Evolutionary conservation across 2,888 invertebrate genomes (phyloP), one percentile per base, ranked within the genome.

Genomic region (Cabera pusaria): DNA sequence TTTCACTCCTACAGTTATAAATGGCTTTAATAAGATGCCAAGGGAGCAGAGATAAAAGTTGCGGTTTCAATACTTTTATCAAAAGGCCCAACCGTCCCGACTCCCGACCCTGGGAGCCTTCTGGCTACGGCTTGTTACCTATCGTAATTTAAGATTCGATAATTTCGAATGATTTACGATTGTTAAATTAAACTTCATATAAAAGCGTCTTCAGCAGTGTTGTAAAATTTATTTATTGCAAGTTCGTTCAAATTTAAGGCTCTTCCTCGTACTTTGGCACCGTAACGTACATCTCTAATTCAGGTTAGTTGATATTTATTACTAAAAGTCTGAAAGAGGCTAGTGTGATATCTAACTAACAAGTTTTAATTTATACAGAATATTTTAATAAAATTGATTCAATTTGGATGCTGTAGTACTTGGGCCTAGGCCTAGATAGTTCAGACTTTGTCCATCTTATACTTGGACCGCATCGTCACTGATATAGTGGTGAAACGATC

Each of bases 21-120:
- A 59, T 47, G 46, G 43, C 36, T 49, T 49, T 61, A 58, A 59
- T 59, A 60, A 58, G 52, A 60, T 57, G 52, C 52, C 55, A 56
- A 55, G 51, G 52, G 47, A 55, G 49, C 41, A 31, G 39, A 59
- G 64, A 65, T 60, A 58, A 66, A 64, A 57, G 49, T 58, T 54
- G 43, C 38, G 49, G 45, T 48, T 51, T 52, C 52, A 57, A 59
- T 56, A 57, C 56, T 61, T 57, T 62, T 60, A 63, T 61, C 55
- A 57, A 55, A 49, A 44, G 49, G 39, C 42, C 34, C 22, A 6
- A 8, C 34, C 44, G 39, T 37, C 35, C 31, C 33, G 49, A 21
- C 31, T 31, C 23, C 24, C 52, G 44, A 56, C 38, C 38, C 41
- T n/a, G n/a, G n/a, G n/a, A n/a, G 48, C 49, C 50, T 48, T 44